phyloP scores from a whole-genome alignment of 2,113 vertebrate species.

The Thryonomys swinderianus region DNA sequence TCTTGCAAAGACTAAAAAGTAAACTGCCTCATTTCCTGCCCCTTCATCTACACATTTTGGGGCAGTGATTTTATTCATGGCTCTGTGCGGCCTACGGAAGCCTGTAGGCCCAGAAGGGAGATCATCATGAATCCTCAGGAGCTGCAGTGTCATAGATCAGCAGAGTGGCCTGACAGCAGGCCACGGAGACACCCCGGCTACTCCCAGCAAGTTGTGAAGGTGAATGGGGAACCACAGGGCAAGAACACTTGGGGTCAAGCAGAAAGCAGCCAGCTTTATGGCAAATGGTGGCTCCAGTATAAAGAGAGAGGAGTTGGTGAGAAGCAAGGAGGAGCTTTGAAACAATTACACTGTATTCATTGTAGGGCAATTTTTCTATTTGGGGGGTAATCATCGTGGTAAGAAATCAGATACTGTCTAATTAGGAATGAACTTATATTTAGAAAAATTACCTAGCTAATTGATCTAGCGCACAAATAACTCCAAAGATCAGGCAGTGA shows the following conservation, averaged over 20 bases:
- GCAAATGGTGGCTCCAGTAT: background rate
- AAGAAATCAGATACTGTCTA: slow-evolving; percentile 66
- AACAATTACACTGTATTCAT: slow-evolving; percentile 43
- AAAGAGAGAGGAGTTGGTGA: background rate
- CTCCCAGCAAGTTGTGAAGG: background rate
- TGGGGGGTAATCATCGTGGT: slow-evolving; percentile 57
- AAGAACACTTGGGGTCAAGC: background rate
- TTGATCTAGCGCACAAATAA: slow-evolving; percentile 29
- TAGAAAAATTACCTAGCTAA: slow-evolving; percentile 52
- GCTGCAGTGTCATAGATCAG: background rate
- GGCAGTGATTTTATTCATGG: background rate
- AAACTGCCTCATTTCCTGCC: background rate
- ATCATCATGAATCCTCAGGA: background rate
- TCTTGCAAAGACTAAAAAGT: background rate
- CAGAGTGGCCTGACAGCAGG: background rate
- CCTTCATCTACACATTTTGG: background rate
- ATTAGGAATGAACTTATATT: slow-evolving; percentile 61
- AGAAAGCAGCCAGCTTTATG: background rate
- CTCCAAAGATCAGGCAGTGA: background rate
- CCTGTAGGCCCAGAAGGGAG: background rate
- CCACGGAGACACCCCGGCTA: background rate
- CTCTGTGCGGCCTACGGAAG: background rate
- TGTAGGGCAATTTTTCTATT: slow-evolving; percentile 54
- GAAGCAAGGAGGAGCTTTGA: slow-evolving; percentile 6
- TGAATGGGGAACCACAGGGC: background rate